Evolutionary conservation across 2,888 invertebrate species (phyloP).

Genomic region (Epirrita christyi): DNA sequence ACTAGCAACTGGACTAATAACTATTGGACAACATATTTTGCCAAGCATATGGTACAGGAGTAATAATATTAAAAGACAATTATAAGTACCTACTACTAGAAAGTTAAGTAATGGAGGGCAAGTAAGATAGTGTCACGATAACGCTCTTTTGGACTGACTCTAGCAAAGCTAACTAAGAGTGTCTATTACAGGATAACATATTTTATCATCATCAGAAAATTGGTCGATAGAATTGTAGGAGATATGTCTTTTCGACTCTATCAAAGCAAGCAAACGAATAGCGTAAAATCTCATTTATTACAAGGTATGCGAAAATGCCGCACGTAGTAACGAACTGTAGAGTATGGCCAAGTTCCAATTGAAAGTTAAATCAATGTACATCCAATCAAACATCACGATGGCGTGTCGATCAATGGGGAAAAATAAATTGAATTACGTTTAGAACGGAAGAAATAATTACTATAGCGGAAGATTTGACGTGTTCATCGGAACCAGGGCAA

Average conservation of each 20-base stretch:
- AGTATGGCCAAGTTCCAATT: slow-evolving; percentile 1
- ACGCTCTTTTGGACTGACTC: no score
- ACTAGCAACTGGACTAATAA: no score
- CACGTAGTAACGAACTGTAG: slow-evolving; percentile 5
- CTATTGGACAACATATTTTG: no score
- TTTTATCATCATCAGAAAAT: neutral
- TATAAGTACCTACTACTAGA: no score
- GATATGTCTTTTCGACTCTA: neutral
- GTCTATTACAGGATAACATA: neutral
- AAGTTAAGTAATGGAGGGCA: no score
- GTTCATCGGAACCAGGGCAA: slow-evolving; percentile 35
- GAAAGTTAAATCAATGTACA: no score
- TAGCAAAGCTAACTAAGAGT: no score
- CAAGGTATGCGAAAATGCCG: neutral
- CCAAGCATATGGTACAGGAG: no score
- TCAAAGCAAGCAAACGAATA: neutral
- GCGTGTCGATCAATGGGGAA: neutral
- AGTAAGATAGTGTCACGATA: no score
- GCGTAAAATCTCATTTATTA: neutral
- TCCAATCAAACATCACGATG: slow-evolving; percentile 7
- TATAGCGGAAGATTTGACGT: slow-evolving; percentile 37
- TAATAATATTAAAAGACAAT: no score
- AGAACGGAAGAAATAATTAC: slow-evolving; percentile 18
- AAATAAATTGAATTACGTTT: slow-evolving; percentile 22
- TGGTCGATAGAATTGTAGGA: neutral